A percentile compares a stretch with the other conserved stretches of the same genome.
Evolutionary conservation across 2,797 vertebrate species (phyloP).

Genomic region (Hippocampus kuda): DNA sequence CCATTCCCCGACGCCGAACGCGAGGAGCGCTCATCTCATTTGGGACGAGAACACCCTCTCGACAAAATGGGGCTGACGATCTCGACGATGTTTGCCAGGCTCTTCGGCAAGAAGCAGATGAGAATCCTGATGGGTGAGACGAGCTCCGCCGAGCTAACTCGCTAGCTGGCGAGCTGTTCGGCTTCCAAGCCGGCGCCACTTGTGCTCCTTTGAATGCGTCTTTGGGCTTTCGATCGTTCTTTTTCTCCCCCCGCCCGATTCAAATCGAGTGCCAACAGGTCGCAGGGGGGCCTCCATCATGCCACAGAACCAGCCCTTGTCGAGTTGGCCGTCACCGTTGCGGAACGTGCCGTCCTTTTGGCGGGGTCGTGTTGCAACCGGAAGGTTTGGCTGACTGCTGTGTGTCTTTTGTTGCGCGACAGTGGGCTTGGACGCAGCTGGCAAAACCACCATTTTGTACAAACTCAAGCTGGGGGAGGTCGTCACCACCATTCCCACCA

Average conservation of each 20-base stretch:
- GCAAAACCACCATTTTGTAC: constrained; percentile 96
- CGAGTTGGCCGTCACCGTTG: no score
- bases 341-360: no score
- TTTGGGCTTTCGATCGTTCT: no score
- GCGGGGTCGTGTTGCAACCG: not conserved
- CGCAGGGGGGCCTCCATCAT: no score
- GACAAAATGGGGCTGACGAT: constrained; percentile 69
- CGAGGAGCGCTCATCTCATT: constrained; percentile 1
- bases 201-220: no score
- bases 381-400: not conserved
- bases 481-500: constrained; percentile 93
- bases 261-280: no score
- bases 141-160: constrained; percentile 10
- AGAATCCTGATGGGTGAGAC: constrained; percentile 71
- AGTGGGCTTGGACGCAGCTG: constrained; percentile 96
- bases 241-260: no score
- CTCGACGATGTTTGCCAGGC: constrained; percentile 68
- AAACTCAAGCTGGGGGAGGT: constrained; percentile 94
- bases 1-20: constrained; percentile 3
- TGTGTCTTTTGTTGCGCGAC: constrained; percentile 12
- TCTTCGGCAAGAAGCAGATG: constrained; percentile 85
- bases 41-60: not conserved
- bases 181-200: not conserved
- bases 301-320: no score
- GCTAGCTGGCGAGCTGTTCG: not conserved